Conservation (phyloP, 2,888 invertebrate genomes). For the Hecatera dysodea region DNA sequence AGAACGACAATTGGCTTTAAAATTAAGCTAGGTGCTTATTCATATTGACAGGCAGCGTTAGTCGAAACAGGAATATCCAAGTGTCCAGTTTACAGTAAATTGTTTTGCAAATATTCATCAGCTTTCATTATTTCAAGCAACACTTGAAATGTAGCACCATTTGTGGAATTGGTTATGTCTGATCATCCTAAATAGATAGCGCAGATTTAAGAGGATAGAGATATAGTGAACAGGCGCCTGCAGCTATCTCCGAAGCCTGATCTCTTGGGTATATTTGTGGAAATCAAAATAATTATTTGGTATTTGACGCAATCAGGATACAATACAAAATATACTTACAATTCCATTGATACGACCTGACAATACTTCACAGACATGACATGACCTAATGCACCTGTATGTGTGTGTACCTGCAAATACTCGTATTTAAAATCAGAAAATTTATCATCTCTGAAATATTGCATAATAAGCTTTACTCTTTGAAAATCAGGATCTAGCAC, state of each 20-base stretch:
- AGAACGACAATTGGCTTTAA: too few species aligned
- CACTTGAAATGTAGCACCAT: conserved; percentile 41
- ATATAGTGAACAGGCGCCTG: not conserved
- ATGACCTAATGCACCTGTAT: too few species aligned
- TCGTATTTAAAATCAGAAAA: not conserved
- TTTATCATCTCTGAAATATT: not conserved
- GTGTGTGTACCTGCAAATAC: too few species aligned
- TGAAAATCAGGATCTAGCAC: too few species aligned
- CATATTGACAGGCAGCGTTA: not conserved
- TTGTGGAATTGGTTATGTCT: conserved; percentile 43
- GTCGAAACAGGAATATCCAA: conserved; percentile 18
- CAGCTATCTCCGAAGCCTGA: conserved; percentile 11
- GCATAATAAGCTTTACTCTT: too few species aligned
- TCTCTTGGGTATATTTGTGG: conserved; percentile 15
- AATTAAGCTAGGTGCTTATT: conserved; percentile 8
- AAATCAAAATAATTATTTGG: conserved; percentile 6
- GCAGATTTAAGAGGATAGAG: conserved; percentile 29
- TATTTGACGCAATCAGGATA: not conserved
- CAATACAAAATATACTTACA: not conserved
- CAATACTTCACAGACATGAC: not conserved
- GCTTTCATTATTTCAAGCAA: conserved; percentile 25
- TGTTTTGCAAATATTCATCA: conserved; percentile 36
- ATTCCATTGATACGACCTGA: not conserved
- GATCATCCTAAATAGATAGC: conserved; percentile 52
- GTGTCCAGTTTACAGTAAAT: conserved; percentile 28